Evolutionary conservation across 2,113 vertebrate species (phyloP).

Genomic region (Syngnathus typhle): DNA sequence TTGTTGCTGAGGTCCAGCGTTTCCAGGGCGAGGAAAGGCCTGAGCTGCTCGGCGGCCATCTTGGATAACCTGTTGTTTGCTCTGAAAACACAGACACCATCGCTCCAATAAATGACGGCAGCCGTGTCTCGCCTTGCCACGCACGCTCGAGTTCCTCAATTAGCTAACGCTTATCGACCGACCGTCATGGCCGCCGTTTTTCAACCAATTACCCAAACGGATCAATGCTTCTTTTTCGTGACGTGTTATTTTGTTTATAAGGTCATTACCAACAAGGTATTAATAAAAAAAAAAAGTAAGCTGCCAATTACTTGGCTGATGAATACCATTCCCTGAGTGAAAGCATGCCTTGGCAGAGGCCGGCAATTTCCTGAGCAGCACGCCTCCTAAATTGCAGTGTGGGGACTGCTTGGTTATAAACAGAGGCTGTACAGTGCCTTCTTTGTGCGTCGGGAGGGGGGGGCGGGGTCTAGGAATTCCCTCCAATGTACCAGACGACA

Average conservation of each 20-base stretch:
- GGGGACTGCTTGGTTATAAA: slow-evolving; percentile 80
- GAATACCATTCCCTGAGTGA: slow-evolving; percentile 91
- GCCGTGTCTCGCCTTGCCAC: slow-evolving; percentile 36
- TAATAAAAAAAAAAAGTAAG: slow-evolving; percentile 74
- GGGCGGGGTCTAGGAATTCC: slow-evolving; percentile 72
- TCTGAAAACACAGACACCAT: slow-evolving; percentile 75
- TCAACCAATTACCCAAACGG: slow-evolving; percentile 30
- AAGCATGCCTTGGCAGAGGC: slow-evolving; percentile 82
- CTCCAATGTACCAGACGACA: slow-evolving; percentile 65
- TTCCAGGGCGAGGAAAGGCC: slow-evolving; percentile 77
- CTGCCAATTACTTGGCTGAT: slow-evolving; percentile 89
- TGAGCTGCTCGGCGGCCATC: slow-evolving; percentile 75
- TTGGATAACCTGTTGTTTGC: slow-evolving; percentile 83
- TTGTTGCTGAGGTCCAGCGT: slow-evolving; percentile 92
- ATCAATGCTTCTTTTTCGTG: slow-evolving; percentile 64
- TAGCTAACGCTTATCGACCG: slow-evolving; percentile 35
- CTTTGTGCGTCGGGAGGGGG: slow-evolving; percentile 75
- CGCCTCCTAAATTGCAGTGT: slow-evolving; percentile 91
- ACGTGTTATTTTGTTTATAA: slow-evolving; percentile 88
- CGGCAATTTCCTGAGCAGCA: slow-evolving; percentile 93
- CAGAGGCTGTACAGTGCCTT: slow-evolving; percentile 76
- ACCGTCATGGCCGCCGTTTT: too few relatives aligned
- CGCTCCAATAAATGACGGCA: slow-evolving; percentile 50
- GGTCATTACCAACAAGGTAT: slow-evolving; percentile 94
- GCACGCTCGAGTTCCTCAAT: slow-evolving; percentile 37